These are phyloP conservation scores for Desoria tigrina DNA, from an alignment of 2,888 invertebrate species.

Conservation along the genomic window DNA sequence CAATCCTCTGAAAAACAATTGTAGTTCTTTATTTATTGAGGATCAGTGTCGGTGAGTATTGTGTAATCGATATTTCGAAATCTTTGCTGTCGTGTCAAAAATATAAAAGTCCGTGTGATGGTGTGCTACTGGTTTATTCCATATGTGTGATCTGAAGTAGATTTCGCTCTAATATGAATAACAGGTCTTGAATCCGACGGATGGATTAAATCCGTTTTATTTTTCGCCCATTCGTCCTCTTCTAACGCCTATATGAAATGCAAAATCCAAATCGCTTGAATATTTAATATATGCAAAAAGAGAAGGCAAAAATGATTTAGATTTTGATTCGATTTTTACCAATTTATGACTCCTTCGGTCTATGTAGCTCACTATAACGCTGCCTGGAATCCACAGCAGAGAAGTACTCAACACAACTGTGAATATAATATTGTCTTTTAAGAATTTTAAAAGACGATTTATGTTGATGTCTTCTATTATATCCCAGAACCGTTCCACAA, in stretches of 20 bases:
- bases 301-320: no score
- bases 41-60: no score
- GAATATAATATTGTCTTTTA: constrained; percentile 91
- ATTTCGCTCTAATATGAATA: constrained; percentile 50
- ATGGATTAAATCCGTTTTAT: constrained; percentile 52
- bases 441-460: constrained; percentile 82
- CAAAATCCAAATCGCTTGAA: no score
- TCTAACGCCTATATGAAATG: constrained; percentile 46
- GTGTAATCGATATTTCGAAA: no score
- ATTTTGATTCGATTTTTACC: no score
- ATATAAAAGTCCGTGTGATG: no score
- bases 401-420: constrained; percentile 86
- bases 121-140: constrained; percentile 47
- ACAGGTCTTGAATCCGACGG: constrained; percentile 50
- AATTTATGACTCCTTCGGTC: constrained; percentile 51
- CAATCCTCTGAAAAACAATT: no score
- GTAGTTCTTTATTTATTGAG: no score
- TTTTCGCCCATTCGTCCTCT: constrained; percentile 52
- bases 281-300: no score
- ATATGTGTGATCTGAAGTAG: constrained; percentile 45
- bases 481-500: constrained; percentile 95
- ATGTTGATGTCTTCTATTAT: constrained; percentile 96
- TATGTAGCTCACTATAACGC: constrained; percentile 50
- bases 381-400: constrained; percentile 87
- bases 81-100: no score